phyloP scores from a whole-genome alignment of 2,113 vertebrate species.

The Megaleporinus macrocephalus region DNA sequence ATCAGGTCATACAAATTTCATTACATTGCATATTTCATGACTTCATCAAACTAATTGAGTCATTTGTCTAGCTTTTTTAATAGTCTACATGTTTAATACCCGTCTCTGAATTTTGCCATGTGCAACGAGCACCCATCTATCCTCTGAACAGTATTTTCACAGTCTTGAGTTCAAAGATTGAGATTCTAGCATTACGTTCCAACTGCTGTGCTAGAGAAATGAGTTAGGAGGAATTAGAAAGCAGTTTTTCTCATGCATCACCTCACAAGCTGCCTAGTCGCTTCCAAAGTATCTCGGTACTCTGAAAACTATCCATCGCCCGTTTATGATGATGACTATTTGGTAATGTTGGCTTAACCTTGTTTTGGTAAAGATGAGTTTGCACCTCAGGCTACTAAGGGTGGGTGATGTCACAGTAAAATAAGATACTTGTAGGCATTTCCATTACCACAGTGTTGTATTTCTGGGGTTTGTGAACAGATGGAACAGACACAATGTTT shows the following conservation, averaged over 20 bases:
- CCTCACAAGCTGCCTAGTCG: not conserved
- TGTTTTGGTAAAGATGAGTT: not conserved
- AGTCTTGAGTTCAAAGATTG: constrained; percentile 24
- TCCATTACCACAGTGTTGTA: not conserved
- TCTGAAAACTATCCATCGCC: not conserved
- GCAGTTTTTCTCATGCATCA: not conserved
- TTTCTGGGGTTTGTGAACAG: not conserved
- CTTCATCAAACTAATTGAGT: constrained; percentile 60
- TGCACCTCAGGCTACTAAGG: not conserved
- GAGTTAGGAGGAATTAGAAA: constrained; percentile 5
- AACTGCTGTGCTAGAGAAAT: constrained; percentile 2
- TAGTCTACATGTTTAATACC: constrained; percentile 39
- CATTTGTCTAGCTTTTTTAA: constrained; percentile 46
- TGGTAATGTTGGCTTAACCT: not conserved
- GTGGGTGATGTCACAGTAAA: not conserved
- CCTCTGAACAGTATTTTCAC: constrained; percentile 37
- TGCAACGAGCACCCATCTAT: constrained; percentile 34
- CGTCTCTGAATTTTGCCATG: constrained; percentile 33
- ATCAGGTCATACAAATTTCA: constrained; percentile 58
- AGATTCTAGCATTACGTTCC: constrained; percentile 17
- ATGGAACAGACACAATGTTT: not conserved
- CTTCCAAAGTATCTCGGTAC: not conserved
- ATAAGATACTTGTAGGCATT: not conserved
- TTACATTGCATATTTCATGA: constrained; percentile 59
- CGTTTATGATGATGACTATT: not conserved